These are phyloP conservation scores for Myotis lucifugus DNA, from an alignment of 2,113 vertebrate species.

Conservation along the genomic window DNA sequence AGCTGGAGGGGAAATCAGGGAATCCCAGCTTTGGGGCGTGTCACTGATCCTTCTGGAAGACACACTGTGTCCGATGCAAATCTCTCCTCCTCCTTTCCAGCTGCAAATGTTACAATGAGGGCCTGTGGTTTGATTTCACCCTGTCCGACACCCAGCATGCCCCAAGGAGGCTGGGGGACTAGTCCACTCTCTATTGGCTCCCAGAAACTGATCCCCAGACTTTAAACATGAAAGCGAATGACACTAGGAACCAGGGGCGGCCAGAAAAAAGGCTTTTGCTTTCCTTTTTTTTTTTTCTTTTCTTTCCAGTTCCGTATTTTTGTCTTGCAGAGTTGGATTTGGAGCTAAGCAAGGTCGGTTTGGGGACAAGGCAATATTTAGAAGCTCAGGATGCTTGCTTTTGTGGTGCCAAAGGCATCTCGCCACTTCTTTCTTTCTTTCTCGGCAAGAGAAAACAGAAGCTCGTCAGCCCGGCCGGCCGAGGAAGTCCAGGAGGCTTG, in stretches of 20 bases:
- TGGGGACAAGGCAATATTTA: background rate
- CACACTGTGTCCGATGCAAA: accelerated
- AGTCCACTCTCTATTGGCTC: background rate
- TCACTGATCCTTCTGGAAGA: background rate
- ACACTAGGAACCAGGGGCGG: background rate
- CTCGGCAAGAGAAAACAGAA: constrained; percentile 78
- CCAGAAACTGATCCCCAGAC: background rate
- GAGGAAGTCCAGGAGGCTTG: constrained; percentile 66
- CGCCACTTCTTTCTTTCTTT: background rate
- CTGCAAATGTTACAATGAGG: background rate
- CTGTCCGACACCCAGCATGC: background rate
- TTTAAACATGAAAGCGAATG: background rate
- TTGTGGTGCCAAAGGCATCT: constrained; percentile 57
- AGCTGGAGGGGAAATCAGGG: background rate
- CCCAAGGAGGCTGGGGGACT: background rate
- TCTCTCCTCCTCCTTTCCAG: background rate
- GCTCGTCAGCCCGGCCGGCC: constrained; percentile 73
- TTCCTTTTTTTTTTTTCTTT: background rate
- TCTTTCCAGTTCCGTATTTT: background rate
- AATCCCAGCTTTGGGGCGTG: accelerated
- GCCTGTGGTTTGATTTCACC: too few relatives aligned
- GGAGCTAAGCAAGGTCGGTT: background rate
- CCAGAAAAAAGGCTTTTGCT: background rate
- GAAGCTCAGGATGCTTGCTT: background rate
- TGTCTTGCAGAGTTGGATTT: background rate